phyloP scores from a whole-genome alignment of 2,797 vertebrate genomes.

The Rhabdophis nuchalis region DNA sequence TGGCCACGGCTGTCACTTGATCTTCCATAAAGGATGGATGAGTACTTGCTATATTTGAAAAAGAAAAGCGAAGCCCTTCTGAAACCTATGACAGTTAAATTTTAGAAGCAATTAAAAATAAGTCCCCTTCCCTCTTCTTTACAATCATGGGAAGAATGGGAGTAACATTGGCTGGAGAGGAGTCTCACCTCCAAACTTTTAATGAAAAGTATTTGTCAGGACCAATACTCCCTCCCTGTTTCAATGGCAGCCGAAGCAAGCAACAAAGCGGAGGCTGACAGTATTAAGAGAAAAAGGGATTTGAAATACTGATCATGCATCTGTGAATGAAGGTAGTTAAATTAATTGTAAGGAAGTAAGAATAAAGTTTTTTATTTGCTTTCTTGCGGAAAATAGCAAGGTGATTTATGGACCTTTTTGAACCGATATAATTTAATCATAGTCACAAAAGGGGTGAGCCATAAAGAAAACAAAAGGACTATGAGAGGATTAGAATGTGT shows the following conservation, averaged over 20 bases:
- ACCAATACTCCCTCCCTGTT: too few species aligned
- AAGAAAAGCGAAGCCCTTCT: not conserved
- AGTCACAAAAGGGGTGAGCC: not conserved
- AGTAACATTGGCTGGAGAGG: too few species aligned
- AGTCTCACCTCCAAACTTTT: not conserved
- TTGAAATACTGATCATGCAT: not conserved
- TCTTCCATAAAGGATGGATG: not conserved
- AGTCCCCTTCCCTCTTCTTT: not conserved
- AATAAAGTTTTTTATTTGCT: not conserved
- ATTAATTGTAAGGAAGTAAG: not conserved
- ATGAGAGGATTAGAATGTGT: not conserved
- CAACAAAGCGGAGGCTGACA: too few species aligned
- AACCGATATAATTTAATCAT: not conserved
- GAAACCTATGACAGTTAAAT: not conserved
- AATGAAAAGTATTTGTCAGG: not conserved
- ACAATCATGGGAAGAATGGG: not conserved
- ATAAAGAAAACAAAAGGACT: not conserved
- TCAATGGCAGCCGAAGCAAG: too few species aligned
- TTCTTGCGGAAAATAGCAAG: not conserved
- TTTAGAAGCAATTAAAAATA: not conserved
- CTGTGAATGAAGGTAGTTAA: not conserved
- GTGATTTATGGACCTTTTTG: not conserved
- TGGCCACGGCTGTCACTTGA: too few species aligned
- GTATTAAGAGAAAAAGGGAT: not conserved
- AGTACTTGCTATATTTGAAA: not conserved